Base-by-base conservation (phyloP, 2,888 invertebrate genomes). In the Dynastes maya region DNA sequence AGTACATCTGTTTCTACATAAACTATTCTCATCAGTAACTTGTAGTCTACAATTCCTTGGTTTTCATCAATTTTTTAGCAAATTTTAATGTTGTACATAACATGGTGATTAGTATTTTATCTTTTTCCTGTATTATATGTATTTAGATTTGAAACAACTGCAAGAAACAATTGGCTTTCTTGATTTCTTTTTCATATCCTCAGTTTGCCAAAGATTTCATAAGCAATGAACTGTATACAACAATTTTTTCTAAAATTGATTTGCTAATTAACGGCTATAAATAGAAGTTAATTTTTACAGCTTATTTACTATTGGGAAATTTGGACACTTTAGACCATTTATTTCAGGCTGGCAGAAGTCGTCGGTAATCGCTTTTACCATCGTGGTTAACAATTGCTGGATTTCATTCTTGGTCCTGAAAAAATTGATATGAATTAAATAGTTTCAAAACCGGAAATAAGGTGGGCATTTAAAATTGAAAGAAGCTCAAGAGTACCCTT, bases 331-430 rank as follows among this genome's bases (percentile, higher is more conserved):
- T 11, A 95, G 89, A 29, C 90, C 90, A 87, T 97, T 94, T 83
- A 91, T 88, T 82, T 92, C 90, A 0, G 98, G 98, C 86, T 97
- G 93, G 74, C 97, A 90, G 83, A 97, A 93, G 85, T 97, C 96
- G 22, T 93, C 90, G 1, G 96, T 92, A 81, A 67, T 49, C 8
- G 8, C 16, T 9, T 67, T 8, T 49, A 67, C 67, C 67, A 67
- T 67, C 16, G 16, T 3, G 22, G 6, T 49, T 49, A 67, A 9
- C 16, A 49, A 58, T 11, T 45, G 61, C 9, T 49, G 6, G 0
- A 72, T 45, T 29, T 72, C 53, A n/a, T 1, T 9, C 32, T 32
- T 72, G 16, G 40, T 40, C 16, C 61, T 72, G 5, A 6, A 72
- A 72, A 27, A 16, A 58, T n/a, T 58, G 5, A 53, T 8, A 70